phyloP scores from a whole-genome alignment of 2,797 vertebrate species.

The Meda fulgida region DNA sequence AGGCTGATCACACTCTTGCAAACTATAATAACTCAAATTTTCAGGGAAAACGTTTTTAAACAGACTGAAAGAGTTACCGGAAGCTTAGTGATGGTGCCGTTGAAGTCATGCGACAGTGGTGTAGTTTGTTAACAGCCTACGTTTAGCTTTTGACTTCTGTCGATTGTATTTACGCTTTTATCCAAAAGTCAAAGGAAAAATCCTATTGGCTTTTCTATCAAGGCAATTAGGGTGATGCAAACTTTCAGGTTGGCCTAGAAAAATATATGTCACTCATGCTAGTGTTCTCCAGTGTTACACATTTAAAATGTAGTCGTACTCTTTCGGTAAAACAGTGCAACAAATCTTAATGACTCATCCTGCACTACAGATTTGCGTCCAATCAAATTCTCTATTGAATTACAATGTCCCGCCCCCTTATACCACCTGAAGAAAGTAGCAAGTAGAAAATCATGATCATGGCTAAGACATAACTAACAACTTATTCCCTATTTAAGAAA shows the following conservation, averaged over 20 bases:
- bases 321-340: neutral
- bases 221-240: neutral
- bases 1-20: too few relatives aligned
- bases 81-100: too few relatives aligned
- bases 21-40: too few relatives aligned
- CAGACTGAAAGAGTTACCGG: too few relatives aligned
- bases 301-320: neutral
- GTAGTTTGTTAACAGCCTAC: neutral
- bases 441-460: neutral
- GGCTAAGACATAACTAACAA: neutral
- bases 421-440: neutral
- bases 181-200: neutral
- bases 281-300: neutral
- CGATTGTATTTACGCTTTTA: neutral
- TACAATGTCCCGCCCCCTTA: neutral
- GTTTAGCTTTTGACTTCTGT: neutral
- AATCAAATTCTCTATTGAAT: neutral
- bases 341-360: neutral
- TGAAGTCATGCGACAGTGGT: neutral
- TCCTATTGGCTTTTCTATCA: neutral
- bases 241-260: neutral
- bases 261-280: neutral
- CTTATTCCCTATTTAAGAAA: neutral
- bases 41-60: too few relatives aligned
- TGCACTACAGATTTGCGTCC: neutral